Evolutionary conservation across 2,113 vertebrate species (phyloP), one percentile per base, ranked within the genome.

Genomic region (Anoura caudifer): DNA sequence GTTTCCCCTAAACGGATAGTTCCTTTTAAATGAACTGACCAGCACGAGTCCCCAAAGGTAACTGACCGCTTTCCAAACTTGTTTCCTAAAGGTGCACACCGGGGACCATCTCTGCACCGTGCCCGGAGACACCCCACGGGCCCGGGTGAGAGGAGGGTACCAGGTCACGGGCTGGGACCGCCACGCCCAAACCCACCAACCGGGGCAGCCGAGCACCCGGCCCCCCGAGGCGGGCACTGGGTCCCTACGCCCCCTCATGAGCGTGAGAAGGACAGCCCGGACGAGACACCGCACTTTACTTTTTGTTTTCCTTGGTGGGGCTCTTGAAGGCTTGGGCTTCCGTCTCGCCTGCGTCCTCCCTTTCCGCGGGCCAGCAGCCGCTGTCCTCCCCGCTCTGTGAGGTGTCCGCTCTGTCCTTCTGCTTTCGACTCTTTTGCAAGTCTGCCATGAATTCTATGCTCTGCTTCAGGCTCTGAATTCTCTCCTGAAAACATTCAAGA

Each of bases 401-500:
- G 43, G 97, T 87, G 36, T 99, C 99, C 11, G 90, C 84, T 47
- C 98, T 98, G 45, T 98, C 99, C 95, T 98, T 98, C 82, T 98
- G 98, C 73, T 98, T 99, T 33, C 98, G 98, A 28, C 98, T 98
- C 72, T 98, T 99, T 95, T 99, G 99, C 81, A 99, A 98, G 96
- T 99, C 99, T 28, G 99, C 99, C 99, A 99, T 99, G 98, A 99
- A 99, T 86, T 99, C 99, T 97, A 99, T 99, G 96, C 99, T 99
- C 98, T 99, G 99, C 97, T 99, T 99, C 97, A 99, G 97, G 97
- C 99, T 99, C 70, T 99, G 99, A 93, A 99, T 99, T 96, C 99
- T 99, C 97, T 99, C 99, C 99, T 99, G 80, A 95, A 97, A 96
- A 94, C 56, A 90, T 90, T 50, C 1, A 69, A 90, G 79, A 72